Conservation (phyloP, 1,140 invertebrate genomes). For the Cydia fagiglandana region DNA sequence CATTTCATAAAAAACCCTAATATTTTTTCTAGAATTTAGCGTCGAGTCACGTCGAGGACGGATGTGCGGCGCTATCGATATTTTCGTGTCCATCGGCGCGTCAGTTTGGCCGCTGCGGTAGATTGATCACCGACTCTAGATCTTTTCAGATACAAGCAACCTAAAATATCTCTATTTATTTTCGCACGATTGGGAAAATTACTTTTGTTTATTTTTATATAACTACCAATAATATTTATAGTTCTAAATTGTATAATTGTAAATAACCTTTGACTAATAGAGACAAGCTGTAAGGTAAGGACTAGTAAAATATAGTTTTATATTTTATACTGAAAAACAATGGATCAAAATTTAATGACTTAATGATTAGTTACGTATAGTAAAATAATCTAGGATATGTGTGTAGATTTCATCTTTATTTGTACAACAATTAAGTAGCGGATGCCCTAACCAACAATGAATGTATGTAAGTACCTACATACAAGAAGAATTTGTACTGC, state of each 20-base stretch:
- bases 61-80: constrained; percentile 51
- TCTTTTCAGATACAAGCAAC: constrained; percentile 48
- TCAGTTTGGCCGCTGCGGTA: constrained; percentile 54
- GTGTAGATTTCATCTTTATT: too few relatives aligned
- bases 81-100: constrained; percentile 61
- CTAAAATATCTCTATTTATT: constrained; percentile 35
- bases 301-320: too few relatives aligned
- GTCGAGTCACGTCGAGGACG: constrained; percentile 21
- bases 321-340: too few relatives aligned
- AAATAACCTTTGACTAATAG: too few relatives aligned
- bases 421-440: too few relatives aligned
- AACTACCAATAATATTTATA: constrained; percentile 1
- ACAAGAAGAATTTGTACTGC: too few relatives aligned
- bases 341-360: too few relatives aligned
- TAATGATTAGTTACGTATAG: too few relatives aligned
- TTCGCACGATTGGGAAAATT: not conserved
- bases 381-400: too few relatives aligned
- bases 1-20: not conserved
- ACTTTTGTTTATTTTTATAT: constrained; percentile 17
- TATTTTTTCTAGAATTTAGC: not conserved
- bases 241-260: not conserved
- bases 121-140: constrained; percentile 63
- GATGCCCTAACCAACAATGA: too few relatives aligned
- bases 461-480: too few relatives aligned
- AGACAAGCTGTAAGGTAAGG: too few relatives aligned